Evolutionary conservation across 2,113 vertebrate genomes (phyloP).

Genomic region (Eonycteris spelaea): DNA sequence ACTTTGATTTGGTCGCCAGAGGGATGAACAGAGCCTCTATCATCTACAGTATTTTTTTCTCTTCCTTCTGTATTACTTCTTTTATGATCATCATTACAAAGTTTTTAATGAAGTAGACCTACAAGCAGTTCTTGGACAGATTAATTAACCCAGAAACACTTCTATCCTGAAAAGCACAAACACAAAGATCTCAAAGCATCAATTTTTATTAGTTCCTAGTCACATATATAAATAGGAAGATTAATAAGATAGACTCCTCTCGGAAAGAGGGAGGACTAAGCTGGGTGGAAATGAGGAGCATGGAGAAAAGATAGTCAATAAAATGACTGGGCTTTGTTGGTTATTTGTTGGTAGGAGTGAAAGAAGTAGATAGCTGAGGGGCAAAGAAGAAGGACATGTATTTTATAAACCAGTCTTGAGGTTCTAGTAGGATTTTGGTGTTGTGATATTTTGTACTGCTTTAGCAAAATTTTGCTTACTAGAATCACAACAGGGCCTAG

Average conservation of each 20-base stretch:
- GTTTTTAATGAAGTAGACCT: slow-evolving; percentile 32
- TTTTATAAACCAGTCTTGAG: not conserved
- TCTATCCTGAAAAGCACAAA: slow-evolving; percentile 33
- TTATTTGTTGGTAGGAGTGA: not conserved
- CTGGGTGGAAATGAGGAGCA: not conserved
- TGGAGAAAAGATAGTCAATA: not conserved
- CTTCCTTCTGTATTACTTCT: not conserved
- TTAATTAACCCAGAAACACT: not conserved
- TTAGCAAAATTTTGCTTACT: slow-evolving; percentile 31
- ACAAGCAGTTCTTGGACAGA: not conserved
- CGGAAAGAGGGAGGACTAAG: not conserved
- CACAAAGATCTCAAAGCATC: not conserved
- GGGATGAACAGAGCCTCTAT: too few relatives aligned
- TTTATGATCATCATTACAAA: slow-evolving; percentile 27
- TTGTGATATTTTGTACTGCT: slow-evolving; percentile 7
- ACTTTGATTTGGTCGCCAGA: too few relatives aligned
- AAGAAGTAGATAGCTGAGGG: not conserved
- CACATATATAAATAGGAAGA: not conserved
- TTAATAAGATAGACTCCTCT: not conserved
- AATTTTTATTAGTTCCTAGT: not conserved
- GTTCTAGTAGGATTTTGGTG: slow-evolving; percentile 8
- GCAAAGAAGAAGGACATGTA: not conserved
- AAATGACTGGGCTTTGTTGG: not conserved
- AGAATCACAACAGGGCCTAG: not conserved
- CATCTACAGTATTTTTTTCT: too few relatives aligned